phyloP scores from a whole-genome alignment of 2,797 vertebrate genomes.

The Acanthiza pusilla region DNA sequence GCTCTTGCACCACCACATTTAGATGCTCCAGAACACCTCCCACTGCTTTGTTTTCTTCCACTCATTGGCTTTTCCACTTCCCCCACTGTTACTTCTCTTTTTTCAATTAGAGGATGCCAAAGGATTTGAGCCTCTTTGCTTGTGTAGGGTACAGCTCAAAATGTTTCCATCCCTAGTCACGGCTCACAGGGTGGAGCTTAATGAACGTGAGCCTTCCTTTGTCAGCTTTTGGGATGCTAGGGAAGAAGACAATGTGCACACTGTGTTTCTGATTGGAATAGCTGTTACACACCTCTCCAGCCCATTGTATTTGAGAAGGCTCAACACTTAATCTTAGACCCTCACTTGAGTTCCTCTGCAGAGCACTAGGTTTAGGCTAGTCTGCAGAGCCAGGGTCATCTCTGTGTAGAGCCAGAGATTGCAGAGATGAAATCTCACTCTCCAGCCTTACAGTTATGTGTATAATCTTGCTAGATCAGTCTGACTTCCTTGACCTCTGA shows the following conservation, averaged over 20 bases:
- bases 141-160: not conserved
- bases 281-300: not conserved
- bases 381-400: not conserved
- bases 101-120: not conserved
- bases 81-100: not conserved
- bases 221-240: not conserved
- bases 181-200: not conserved
- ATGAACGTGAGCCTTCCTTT: not conserved
- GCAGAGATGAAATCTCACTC: not conserved
- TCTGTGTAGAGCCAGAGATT: not conserved
- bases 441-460: not conserved
- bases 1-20: not conserved
- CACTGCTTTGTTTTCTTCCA: not conserved
- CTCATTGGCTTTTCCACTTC: not conserved
- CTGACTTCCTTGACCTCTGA: not conserved
- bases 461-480: not conserved
- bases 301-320: not conserved
- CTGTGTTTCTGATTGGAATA: not conserved
- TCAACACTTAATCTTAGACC: not conserved
- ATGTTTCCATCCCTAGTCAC: not conserved
- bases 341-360: not conserved
- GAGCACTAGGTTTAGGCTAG: not conserved
- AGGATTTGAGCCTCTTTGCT: not conserved
- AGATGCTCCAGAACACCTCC: not conserved
- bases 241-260: not conserved